These are phyloP conservation scores for Tachystola acroxantha DNA, from an alignment of 2,888 invertebrate species.

Conservation along the genomic window DNA sequence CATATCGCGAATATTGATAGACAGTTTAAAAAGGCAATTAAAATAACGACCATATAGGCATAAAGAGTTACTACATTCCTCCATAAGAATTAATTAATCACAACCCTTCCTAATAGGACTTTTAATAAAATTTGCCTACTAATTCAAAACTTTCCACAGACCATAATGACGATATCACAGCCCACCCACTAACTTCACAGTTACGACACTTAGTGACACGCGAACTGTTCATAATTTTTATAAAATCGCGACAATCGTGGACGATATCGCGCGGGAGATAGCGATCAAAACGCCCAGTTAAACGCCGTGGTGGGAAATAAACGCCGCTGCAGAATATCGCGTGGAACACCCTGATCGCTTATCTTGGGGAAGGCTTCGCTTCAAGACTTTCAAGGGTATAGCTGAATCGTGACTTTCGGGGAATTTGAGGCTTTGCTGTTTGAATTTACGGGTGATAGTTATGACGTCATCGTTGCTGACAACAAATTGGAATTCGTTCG, in stretches of 20 bases:
- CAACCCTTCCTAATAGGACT: no score
- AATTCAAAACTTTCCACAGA: neutral
- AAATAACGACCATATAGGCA: no score
- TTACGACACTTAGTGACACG: conserved; percentile 37
- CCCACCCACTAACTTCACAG: conserved; percentile 15
- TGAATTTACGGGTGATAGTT: neutral
- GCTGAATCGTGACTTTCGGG: neutral
- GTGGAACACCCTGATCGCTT: conserved; percentile 4
- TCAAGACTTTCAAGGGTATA: neutral
- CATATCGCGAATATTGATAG: no score
- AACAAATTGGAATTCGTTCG: no score
- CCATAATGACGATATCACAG: conserved; percentile 4
- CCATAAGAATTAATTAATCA: no score
- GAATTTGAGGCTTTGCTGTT: neutral
- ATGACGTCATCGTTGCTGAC: no score
- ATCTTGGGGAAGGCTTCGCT: conserved; percentile 7
- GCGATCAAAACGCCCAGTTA: conserved; percentile 18
- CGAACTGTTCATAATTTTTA: conserved; percentile 25
- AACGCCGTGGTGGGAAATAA: conserved; percentile 9
- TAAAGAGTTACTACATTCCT: no score
- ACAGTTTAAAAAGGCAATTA: no score
- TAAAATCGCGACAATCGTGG: conserved; percentile 23
- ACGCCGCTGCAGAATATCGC: neutral
- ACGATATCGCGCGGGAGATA: conserved; percentile 16
- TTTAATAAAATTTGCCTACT: neutral